Evolutionary conservation across 2,113 vertebrate genomes (phyloP), one percentile per base, ranked within the genome.

Genomic region (Arvicanthis niloticus): DNA sequence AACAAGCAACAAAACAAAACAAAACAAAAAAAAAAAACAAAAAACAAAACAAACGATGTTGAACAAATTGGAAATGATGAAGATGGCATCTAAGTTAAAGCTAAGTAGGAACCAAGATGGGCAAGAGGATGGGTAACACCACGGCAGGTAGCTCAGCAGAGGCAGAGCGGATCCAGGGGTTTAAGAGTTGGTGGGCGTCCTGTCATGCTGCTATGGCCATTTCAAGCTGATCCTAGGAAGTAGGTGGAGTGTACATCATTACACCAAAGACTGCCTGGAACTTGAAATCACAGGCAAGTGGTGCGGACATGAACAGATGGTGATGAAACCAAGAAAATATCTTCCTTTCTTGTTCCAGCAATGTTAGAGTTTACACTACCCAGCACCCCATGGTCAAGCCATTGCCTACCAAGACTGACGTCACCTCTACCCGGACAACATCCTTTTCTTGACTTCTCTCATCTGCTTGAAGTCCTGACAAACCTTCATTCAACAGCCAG

Each of bases 141-240:
- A 3, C 24, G 65, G 31, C 19, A 5, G 16, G 45, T 24, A 53
- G 24, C 21, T 88, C 78, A 24, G 76, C 21, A 60, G 48, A 84
- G 22, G 37, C 1, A 3, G 62, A 42, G 53, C 81, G 58, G 24
- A 19, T 53, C 3, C 24, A 22, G 21, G 70, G 11, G 16, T 3
- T 17, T 12, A 60, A n/a, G 62, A 77, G n/a, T 2, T 1, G 19
- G 29, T 2, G 3, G 21, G 8, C 22, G 2, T 3, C 3, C 16
- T 22, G 3, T 81, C 17, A 5, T 3, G 91, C n/a, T 58, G 56
- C 13, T 29, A 7, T 15, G 16, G 78, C 56, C 7, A 19, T 68
- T 86, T 68, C 82, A 62, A 53, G 7, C 4, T 73, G 89, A 29
- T 77, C 72, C 91, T 40, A 89, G 85, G 93, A 92, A 92, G 65